These are phyloP conservation scores for Poecilus cupreus DNA, from an alignment of 2,888 invertebrate species.

Conservation along the genomic window DNA sequence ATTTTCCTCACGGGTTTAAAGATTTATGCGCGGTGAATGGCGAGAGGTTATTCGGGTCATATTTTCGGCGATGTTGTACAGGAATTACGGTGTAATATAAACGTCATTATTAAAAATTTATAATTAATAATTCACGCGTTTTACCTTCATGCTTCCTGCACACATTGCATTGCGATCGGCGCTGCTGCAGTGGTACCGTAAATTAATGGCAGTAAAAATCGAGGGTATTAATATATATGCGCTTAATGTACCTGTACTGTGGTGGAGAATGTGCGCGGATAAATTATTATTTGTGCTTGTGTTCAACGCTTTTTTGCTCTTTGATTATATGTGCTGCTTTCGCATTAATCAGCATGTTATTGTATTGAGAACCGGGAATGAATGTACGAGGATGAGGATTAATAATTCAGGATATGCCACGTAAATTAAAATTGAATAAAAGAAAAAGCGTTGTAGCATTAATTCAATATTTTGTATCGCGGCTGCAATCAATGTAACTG, in stretches of 20 bases:
- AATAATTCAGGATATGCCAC: neutral
- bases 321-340: constrained; percentile 8
- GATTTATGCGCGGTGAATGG: constrained; percentile 15
- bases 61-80: constrained; percentile 46
- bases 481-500: neutral
- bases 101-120: constrained; percentile 52
- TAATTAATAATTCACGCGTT: constrained; percentile 54
- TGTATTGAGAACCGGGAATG: constrained; percentile 1
- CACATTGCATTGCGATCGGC: constrained; percentile 1
- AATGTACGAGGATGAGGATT: neutral
- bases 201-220: constrained; percentile 45
- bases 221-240: constrained; percentile 21
- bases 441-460: neutral
- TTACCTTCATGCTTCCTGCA: constrained; percentile 15
- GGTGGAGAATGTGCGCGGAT: neutral
- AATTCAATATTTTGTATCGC: neutral
- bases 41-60: constrained; percentile 28
- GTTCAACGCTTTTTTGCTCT: neutral
- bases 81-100: constrained; percentile 45
- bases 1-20: neutral
- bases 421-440: neutral
- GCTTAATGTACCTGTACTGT: neutral
- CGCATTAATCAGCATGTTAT: constrained; percentile 25
- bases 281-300: constrained; percentile 14
- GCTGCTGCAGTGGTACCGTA: neutral